Base-by-base conservation (phyloP, 2,113 vertebrate species). In the Agapornis roseicollis region DNA sequence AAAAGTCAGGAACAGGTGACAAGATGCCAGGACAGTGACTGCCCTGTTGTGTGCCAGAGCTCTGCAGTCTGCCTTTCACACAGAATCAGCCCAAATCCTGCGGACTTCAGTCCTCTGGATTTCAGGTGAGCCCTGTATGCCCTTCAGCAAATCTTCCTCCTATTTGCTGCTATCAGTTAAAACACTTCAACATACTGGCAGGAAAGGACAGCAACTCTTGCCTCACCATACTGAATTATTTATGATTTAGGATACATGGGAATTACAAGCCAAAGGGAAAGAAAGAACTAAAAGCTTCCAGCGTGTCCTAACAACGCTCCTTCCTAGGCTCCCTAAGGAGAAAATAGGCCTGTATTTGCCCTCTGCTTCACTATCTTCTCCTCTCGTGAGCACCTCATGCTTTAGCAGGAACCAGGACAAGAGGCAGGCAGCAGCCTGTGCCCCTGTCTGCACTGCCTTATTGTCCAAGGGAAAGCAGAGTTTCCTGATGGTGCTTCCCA, bases 381-480 rank as follows among this genome's bases (percentile, higher is more conserved):
- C 31, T 6, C 7, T 13, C 47, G 20, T 1, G 11, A 44, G 12
- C 6, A 0, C 31, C 9, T 19, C 18, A 2, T n/a, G 31, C 39
- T 24, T 41, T 11, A 2, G 13, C n/a, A 89, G 47, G 31, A 27
- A 18, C 1, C 0, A 0, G 41, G 58, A 35, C 3, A 37, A 56
- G n/a, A 31, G 35, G 74, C 65, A 65, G 44, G 23, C 41, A 60
- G 49, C 44, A 41, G 29, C 1, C 27, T 3, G 17, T 2, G 31
- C 17, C 7, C 29, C 28, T 31, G 7, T 4, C 65, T 8, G 25
- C 15, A 7, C 44, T 22, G 5, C 5, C 1, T 14, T n/a, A 31
- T 3, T 25, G 39, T 41, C 33, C 23, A 0, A 0, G n/a, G 13
- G 5, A 17, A 13, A 14, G 14, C 39, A 11, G 49, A 61, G 7